Percentiles rank a stretch among this genome's conserved stretches.
Evolutionary conservation across 2,888 invertebrate genomes (phyloP).

Genomic region (Imbricaverruca yamaguchii): DNA sequence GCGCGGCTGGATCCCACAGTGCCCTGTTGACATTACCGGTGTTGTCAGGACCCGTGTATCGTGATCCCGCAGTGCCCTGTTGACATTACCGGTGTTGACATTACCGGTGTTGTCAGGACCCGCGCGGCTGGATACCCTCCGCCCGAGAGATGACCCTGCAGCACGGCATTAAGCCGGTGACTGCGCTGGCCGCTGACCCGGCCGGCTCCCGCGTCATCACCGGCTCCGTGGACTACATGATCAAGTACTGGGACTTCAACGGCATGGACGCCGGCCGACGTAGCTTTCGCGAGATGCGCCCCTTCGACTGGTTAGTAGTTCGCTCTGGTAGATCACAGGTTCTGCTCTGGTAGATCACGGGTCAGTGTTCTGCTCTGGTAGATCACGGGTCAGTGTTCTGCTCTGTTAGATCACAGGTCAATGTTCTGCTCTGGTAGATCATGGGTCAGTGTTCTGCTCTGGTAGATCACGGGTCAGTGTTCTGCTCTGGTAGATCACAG

Average conservation of each 20-base stretch:
- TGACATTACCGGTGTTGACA: neutral
- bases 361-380: no score
- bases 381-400: no score
- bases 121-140: slow-evolving; percentile 40
- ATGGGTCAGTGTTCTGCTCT: no score
- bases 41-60: no score
- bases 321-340: neutral
- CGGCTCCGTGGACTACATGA: slow-evolving; percentile 92
- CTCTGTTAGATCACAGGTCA: no score
- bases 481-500: no score
- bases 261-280: slow-evolving; percentile 92
- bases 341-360: neutral
- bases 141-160: slow-evolving; percentile 61
- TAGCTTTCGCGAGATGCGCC: slow-evolving; percentile 85
- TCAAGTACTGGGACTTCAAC: slow-evolving; percentile 97
- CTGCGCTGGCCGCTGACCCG: slow-evolving; percentile 84
- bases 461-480: no score
- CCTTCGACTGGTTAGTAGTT: slow-evolving; percentile 63
- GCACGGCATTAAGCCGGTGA: slow-evolving; percentile 84
- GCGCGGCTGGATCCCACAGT: slow-evolving; percentile 39
- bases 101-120: neutral
- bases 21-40: no score
- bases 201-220: slow-evolving; percentile 84
- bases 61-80: no score
- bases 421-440: no score